Percentiles rank a stretch among this genome's conserved stretches.
phyloP scores from a whole-genome alignment of 2,888 invertebrate genomes.

The Drymonia ruficornis region DNA sequence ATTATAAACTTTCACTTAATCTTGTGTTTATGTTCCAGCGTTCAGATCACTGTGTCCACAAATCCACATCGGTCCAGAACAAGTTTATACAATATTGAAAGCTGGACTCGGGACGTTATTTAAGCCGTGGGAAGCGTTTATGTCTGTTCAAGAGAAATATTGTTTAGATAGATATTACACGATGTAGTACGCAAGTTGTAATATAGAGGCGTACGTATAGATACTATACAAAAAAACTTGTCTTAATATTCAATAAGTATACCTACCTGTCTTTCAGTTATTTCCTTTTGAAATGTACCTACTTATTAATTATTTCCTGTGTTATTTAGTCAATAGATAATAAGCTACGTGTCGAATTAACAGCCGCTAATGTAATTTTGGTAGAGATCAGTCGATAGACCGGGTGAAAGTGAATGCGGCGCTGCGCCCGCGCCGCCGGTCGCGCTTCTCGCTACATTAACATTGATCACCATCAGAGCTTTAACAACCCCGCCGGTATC shows the following conservation, averaged over 20 bases:
- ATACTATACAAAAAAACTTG: too few relatives aligned
- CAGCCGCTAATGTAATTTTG: conserved; percentile 47
- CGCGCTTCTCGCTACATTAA: conserved; percentile 42
- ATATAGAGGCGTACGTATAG: too few relatives aligned
- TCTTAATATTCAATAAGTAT: too few relatives aligned
- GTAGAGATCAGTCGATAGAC: conserved; percentile 41
- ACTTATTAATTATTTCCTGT: not conserved
- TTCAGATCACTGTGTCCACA: conserved; percentile 36
- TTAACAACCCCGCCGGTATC: conserved; percentile 37
- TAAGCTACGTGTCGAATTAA: conserved; percentile 17
- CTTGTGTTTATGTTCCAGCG: conserved; percentile 50
- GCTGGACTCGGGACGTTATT: not conserved
- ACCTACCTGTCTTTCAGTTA: too few relatives aligned
- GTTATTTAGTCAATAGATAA: not conserved
- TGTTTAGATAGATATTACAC: too few relatives aligned
- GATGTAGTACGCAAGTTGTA: too few relatives aligned
- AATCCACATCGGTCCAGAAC: conserved; percentile 31
- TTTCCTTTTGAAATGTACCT: too few relatives aligned
- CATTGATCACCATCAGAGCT: conserved; percentile 37
- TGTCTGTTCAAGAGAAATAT: too few relatives aligned
- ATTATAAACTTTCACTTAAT: conserved; percentile 79
- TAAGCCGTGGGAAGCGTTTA: too few relatives aligned
- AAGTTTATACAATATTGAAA: not conserved
- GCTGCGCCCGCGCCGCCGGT: conserved; percentile 37
- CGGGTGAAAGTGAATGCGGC: conserved; percentile 58